Evolutionary conservation across 2,888 invertebrate genomes (phyloP).

Genomic region (Scrobipalpa costella): DNA sequence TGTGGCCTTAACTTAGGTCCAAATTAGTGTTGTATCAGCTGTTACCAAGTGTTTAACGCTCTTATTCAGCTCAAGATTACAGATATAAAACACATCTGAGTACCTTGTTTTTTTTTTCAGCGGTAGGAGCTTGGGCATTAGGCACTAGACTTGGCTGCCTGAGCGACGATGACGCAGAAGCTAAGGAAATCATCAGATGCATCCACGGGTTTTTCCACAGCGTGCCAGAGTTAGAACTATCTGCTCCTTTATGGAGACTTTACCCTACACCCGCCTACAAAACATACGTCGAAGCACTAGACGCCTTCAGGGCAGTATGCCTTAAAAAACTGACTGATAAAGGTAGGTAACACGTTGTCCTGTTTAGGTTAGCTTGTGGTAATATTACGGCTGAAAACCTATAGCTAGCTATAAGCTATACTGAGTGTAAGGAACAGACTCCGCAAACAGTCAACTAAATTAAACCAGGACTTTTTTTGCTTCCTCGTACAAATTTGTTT

Average conservation of each 20-base stretch:
- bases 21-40: too few relatives aligned
- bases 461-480: too few relatives aligned
- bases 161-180: slow-evolving; percentile 84
- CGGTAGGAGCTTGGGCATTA: slow-evolving; percentile 90
- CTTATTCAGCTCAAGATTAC: too few relatives aligned
- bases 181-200: slow-evolving; percentile 88
- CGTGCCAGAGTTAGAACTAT: slow-evolving; percentile 87
- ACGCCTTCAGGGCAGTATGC: slow-evolving; percentile 84
- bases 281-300: slow-evolving; percentile 86
- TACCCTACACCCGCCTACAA: slow-evolving; percentile 86
- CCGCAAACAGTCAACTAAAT: too few relatives aligned
- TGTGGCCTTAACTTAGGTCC: too few relatives aligned
- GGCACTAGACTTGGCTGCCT: slow-evolving; percentile 90
- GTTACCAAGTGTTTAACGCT: too few relatives aligned
- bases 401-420: too few relatives aligned
- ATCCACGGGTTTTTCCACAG: slow-evolving; percentile 89
- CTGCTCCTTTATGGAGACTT: slow-evolving; percentile 88
- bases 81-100: too few relatives aligned
- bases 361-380: too few relatives aligned
- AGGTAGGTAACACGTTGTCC: slow-evolving; percentile 11
- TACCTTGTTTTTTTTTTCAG: slow-evolving; percentile 71
- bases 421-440: too few relatives aligned
- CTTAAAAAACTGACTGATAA: slow-evolving; percentile 69
- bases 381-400: too few relatives aligned
- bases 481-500: too few relatives aligned